Evolutionary conservation across 1,140 invertebrate species (phyloP), one percentile per base, ranked within the genome.

Genomic region (Hyposmocoma kahamanoa): DNA sequence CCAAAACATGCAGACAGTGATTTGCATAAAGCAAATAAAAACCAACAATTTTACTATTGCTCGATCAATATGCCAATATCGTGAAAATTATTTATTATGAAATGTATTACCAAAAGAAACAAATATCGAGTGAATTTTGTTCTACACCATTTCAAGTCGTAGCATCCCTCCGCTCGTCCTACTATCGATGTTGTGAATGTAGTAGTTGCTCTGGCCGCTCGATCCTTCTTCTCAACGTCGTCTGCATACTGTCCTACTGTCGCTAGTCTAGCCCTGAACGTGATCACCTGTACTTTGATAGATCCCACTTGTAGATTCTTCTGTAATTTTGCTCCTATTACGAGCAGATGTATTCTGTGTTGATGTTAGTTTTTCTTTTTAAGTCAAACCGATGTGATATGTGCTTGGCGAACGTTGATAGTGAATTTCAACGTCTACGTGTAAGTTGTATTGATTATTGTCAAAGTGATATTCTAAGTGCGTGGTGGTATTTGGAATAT

Each of bases 101-200:
- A n/a, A n/a, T n/a, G n/a, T n/a, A n/a, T n/a, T n/a, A n/a, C n/a
- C n/a, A n/a, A n/a, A n/a, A n/a, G n/a, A n/a, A n/a, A n/a, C n/a
- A n/a, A n/a, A n/a, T n/a, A n/a, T n/a, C n/a, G n/a, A n/a, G n/a
- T n/a, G n/a, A n/a, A n/a, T n/a, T n/a, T n/a, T 53, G 65, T 62
- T 82, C 78, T 82, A 82, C 81, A 84, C 78, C 73, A 68, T 79
- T 82, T 82, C 78, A 69, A 77, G 68, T 68, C 62, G 72, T 67
- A 73, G 71, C 68, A 54, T 46, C 59, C 66, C 78, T 84, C 74
- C 79, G 81, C 77, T 81, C 74, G 70, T 75, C 66, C 65, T 78
- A 63, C 61, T 74, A 62, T 84, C 69, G 77, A 81, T 84, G 81
- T 84, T 84, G 81, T 84, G 72, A 69, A 71, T 79, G 79, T 82